phyloP scores from a whole-genome alignment of 1,140 invertebrate genomes.

The Muscidifurax raptorellus region DNA sequence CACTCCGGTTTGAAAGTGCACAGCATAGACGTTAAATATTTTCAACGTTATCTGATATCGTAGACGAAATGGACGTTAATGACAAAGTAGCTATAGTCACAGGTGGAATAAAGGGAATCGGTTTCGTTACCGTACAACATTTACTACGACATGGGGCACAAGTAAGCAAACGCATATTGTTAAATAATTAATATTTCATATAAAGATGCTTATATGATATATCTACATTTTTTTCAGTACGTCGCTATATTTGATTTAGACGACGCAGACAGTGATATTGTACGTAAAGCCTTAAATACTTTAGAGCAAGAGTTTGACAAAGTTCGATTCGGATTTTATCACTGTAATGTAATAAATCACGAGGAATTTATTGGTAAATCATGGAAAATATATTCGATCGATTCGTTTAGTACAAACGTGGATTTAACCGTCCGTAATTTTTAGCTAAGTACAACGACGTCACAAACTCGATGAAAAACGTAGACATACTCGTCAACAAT shows the following conservation, averaged over 20 bases:
- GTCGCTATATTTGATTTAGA: slow-evolving; percentile 16
- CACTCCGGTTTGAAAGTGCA: background rate
- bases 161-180: background rate
- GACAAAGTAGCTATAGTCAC: slow-evolving; percentile 41
- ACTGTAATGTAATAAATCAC: slow-evolving; percentile 21
- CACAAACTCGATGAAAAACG: background rate
- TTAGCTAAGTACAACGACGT: background rate
- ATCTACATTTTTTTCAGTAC: background rate
- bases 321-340: slow-evolving; percentile 22
- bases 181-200: background rate
- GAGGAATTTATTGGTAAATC: slow-evolving; percentile 26
- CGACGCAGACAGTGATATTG: background rate
- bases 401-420: background rate
- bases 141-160: slow-evolving; percentile 27
- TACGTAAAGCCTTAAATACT: background rate
- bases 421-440: background rate
- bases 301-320: slow-evolving; percentile 20
- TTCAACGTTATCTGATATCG: no score
- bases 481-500: slow-evolving; percentile 44
- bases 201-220: background rate
- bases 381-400: background rate
- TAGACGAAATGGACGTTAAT: slow-evolving; percentile 27
- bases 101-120: slow-evolving; percentile 18
- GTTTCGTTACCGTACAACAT: slow-evolving; percentile 29
- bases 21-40: background rate